phyloP scores from a whole-genome alignment of 1,140 invertebrate genomes.

The Wiebesia pumilae region DNA sequence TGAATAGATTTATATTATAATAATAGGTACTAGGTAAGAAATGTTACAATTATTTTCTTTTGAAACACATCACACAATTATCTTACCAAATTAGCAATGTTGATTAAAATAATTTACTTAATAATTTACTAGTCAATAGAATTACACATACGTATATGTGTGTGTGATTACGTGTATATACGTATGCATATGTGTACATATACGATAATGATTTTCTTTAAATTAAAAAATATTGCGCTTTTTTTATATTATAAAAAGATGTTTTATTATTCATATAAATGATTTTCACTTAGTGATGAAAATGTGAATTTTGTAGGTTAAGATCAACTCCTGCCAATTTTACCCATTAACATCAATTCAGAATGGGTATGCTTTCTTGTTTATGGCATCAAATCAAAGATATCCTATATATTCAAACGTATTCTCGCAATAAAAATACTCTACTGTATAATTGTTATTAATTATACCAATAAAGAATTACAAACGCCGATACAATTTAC shows the following conservation, averaged over 20 bases:
- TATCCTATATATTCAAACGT: neutral
- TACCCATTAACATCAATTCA: neutral
- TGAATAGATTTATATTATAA: conserved; percentile 8
- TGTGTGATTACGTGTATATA: too few species aligned
- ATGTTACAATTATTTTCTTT: neutral
- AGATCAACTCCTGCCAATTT: neutral
- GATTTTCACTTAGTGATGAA: neutral
- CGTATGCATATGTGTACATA: too few species aligned
- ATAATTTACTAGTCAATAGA: neutral
- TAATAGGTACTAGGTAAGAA: neutral
- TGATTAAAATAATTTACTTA: neutral
- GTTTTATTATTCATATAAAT: conserved; percentile 6
- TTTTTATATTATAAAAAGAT: neutral
- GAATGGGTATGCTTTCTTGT: neutral
- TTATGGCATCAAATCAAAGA: neutral
- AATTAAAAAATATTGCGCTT: neutral
- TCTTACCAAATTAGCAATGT: neutral
- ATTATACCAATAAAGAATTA: neutral
- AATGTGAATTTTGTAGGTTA: conserved; percentile 42
- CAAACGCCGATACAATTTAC: neutral
- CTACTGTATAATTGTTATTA: neutral
- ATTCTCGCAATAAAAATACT: neutral
- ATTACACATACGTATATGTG: neutral
- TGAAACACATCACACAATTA: neutral
- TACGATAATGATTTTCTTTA: neutral